Base-by-base conservation (phyloP, 2,113 vertebrate species). In the Chauna torquata region DNA sequence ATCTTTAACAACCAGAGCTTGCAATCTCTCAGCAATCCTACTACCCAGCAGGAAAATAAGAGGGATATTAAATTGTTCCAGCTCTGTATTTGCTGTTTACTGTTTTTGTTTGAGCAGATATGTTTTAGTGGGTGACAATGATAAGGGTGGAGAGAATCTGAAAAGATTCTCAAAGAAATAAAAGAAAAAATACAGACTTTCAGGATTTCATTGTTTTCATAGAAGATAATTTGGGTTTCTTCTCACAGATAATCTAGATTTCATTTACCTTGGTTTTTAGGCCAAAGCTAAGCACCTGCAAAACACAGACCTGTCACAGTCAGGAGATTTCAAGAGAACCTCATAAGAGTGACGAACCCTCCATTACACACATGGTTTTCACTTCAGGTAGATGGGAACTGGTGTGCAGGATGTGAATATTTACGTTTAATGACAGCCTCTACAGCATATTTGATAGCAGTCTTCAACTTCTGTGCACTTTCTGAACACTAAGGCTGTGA, bases 21-120 rank as follows among this genome's bases (percentile, higher is more conserved):
- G 45, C 32, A 66, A 7, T 32, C 24, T 66, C 18, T 49, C 23
- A 74, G 8, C 17, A 74, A 18, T 77, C 7, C 3, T 80, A 47
- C 25, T 52, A 42, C 3, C 8, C 20, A 52, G 6, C 16, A 92
- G 52, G 68, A 81, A 90, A 95, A 74, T 47, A 78, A 11, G 40
- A 92, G 30, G 25, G 9, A 61, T 8, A 65, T 84, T 75, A 95
- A 85, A 91, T 64, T 71, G 38, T 78, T 77, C 69, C 68, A 89
- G 40, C 45, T 84, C 11, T 85, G 94, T 96, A 11, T 72, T 96
- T 95, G 45, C 24, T 83, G 27, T 94, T 95, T 91, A 36, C 30
- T 57, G 3, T 85, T 95, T 94, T 94, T 36, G 92, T 93, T 93
- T 82, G 38, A 16, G 1, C 34, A 52, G 68, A 52, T 74, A 82